Conservation (phyloP, 2,888 invertebrate genomes). For the Acronicta psi region DNA sequence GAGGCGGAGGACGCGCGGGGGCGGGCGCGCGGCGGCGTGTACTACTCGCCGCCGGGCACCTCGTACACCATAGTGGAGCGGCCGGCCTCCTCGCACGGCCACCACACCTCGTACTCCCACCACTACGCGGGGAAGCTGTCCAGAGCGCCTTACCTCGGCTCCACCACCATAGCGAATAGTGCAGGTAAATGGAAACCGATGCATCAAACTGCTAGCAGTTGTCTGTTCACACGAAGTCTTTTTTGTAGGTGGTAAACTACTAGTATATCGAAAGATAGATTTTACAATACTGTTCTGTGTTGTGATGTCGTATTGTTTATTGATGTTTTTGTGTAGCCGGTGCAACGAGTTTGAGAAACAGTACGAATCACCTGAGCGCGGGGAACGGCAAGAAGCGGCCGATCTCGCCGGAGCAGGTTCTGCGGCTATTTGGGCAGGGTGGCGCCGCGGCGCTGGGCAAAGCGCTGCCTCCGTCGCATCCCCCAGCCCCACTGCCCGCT, state of each 20-base stretch:
- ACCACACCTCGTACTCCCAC: constrained; percentile 90
- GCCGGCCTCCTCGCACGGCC: constrained; percentile 92
- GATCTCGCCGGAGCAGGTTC: constrained; percentile 95
- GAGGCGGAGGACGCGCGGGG: constrained; percentile 85
- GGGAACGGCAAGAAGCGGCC: constrained; percentile 92
- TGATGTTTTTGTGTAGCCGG: constrained; percentile 65
- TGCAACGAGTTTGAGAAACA: constrained; percentile 81
- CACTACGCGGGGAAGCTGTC: constrained; percentile 86
- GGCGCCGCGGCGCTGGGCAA: constrained; percentile 85
- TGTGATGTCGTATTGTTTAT: too few relatives aligned
- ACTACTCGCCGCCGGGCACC: constrained; percentile 96
- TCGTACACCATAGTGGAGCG: constrained; percentile 96
- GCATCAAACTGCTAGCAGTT: too few relatives aligned
- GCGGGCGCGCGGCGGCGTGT: constrained; percentile 91
- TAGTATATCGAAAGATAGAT: too few relatives aligned
- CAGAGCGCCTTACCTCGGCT: constrained; percentile 92
- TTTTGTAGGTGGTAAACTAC: too few relatives aligned
- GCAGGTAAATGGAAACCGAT: constrained; percentile 70
- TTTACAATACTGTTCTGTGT: too few relatives aligned
- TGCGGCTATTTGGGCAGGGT: constrained; percentile 90
- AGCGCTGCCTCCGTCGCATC: constrained; percentile 83
- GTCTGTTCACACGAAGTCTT: too few relatives aligned
- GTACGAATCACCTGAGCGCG: constrained; percentile 88
- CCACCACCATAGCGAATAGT: constrained; percentile 89
- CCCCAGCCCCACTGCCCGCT: constrained; percentile 84